These are phyloP conservation scores for Dallia pectoralis DNA, from an alignment of 2,797 vertebrate genomes.

Conservation along the genomic window DNA sequence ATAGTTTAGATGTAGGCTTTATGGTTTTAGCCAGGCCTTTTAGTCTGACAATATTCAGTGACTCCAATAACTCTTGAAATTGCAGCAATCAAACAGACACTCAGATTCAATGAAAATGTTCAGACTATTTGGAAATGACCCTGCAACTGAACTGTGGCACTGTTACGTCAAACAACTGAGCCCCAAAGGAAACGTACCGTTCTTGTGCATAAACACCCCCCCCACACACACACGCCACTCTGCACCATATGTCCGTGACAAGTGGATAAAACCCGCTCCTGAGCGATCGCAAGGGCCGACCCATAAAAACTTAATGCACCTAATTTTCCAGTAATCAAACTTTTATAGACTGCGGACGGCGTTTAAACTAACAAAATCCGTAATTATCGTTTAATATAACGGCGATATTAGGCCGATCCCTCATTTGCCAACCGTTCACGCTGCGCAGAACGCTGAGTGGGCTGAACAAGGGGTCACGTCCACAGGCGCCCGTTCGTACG, in stretches of 20 bases:
- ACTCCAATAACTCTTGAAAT: conserved; percentile 44
- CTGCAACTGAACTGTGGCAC: no score
- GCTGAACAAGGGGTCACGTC: conserved; percentile 69
- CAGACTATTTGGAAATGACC: no score
- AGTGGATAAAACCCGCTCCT: conserved; percentile 90
- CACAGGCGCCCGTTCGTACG: conserved; percentile 58
- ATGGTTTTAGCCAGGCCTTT: conserved; percentile 22
- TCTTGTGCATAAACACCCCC: conserved; percentile 4
- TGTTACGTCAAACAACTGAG: no score
- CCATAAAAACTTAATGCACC: conserved; percentile 91
- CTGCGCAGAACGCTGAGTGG: conserved; percentile 77
- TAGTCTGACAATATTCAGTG: conserved; percentile 2
- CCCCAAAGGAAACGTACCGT: no score
- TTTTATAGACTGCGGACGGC: conserved; percentile 96
- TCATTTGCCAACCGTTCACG: conserved; percentile 81
- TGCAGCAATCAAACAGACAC: no score
- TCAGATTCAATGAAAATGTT: no score
- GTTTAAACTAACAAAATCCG: conserved; percentile 97
- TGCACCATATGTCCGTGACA: conserved; percentile 72
- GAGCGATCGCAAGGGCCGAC: conserved; percentile 90
- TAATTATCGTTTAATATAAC: conserved; percentile 96
- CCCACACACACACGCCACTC: conserved; percentile 25
- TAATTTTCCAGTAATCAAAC: conserved; percentile 98
- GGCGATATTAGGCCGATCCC: conserved; percentile 88
- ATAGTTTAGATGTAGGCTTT: neutral